These are phyloP conservation scores for Parnassius apollo DNA, from an alignment of 2,888 invertebrate species.

Conservation along the genomic window DNA sequence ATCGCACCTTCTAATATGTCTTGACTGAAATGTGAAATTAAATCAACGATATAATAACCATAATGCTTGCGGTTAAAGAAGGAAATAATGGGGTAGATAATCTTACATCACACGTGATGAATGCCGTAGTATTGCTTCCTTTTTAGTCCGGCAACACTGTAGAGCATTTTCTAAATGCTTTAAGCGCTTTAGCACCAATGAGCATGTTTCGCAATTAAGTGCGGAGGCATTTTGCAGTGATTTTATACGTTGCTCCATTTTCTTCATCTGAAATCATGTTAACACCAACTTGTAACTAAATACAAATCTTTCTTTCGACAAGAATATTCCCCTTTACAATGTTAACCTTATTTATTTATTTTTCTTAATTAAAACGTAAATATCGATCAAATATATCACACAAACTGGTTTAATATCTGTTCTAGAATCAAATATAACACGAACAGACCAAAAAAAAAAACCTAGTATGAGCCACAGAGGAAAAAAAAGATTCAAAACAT, in stretches of 20 bases:
- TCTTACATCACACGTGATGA: conserved; percentile 90
- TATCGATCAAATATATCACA: too few species aligned
- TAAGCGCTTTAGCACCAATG: conserved; percentile 83
- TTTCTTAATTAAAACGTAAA: too few species aligned
- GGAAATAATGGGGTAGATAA: background rate
- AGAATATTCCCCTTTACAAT: too few species aligned
- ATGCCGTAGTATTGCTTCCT: conserved; percentile 86
- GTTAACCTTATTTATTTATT: too few species aligned
- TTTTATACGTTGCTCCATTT: conserved; percentile 85
- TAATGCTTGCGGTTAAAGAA: background rate
- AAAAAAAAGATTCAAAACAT: too few species aligned
- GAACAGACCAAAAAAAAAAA: too few species aligned
- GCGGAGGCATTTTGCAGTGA: conserved; percentile 86
- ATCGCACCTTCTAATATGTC: conserved; percentile 91
- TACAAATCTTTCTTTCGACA: too few species aligned
- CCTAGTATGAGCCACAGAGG: too few species aligned
- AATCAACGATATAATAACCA: conserved; percentile 6
- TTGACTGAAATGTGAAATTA: conserved; percentile 79
- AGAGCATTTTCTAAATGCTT: conserved; percentile 84
- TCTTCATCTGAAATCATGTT: conserved; percentile 79
- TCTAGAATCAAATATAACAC: too few species aligned
- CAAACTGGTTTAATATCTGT: too few species aligned
- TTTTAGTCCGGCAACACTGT: conserved; percentile 80
- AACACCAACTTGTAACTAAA: too few species aligned
- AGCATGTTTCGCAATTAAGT: conserved; percentile 85